Base-by-base conservation (phyloP, 2,113 vertebrate genomes). In the Bubalus kerabau region DNA sequence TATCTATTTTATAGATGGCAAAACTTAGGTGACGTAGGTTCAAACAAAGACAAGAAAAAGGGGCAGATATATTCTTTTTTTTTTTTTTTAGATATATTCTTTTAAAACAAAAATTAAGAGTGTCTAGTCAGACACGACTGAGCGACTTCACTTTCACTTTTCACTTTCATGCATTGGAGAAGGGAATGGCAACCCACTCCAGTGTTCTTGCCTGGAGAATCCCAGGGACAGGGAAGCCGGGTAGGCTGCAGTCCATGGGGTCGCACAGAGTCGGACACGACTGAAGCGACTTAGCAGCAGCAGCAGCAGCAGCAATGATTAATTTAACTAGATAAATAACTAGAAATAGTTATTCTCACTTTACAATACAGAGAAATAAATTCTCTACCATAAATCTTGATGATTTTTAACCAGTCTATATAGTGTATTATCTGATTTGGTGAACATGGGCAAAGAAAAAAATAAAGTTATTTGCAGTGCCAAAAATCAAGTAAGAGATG, bases 401-500 rank as follows among this genome's bases (percentile, higher is more conserved):
- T 90, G 28, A 91, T 86, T 94, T 88, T 97, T 32, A 94, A 81
- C 10, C 19, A 78, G 12, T 60, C 6, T 89, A 95, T 7, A 59
- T 15, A 81, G 40, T 17, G 54, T 36, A 85, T 48, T 56, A 83
- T 10, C 83, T 12, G 60, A 74, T 30, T 84, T 59, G 12, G 87
- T 64, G 26, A 90, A 50, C 23, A 82, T 24, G 7, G 3, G 16
- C 36, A 91, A 89, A 57, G 40, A 87, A 23, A 96, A 96, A 95
- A 96, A 82, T 14, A 83, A 64, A 84, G 64, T 19, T 60, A 76
- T 78, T n/a, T 64, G 56, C n/a, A 89, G 93, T 36, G 43, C 28
- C 40, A 94, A 96, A 97, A 93, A 90, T 1, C 26, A 90, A 84
- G 52, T 50, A 91, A 96, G 17, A 94, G 89, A 97, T 80, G n/a